Percentiles rank a stretch among this genome's conserved stretches.
phyloP scores from a whole-genome alignment of 2,888 invertebrate genomes.

The Baronia brevicornis region DNA sequence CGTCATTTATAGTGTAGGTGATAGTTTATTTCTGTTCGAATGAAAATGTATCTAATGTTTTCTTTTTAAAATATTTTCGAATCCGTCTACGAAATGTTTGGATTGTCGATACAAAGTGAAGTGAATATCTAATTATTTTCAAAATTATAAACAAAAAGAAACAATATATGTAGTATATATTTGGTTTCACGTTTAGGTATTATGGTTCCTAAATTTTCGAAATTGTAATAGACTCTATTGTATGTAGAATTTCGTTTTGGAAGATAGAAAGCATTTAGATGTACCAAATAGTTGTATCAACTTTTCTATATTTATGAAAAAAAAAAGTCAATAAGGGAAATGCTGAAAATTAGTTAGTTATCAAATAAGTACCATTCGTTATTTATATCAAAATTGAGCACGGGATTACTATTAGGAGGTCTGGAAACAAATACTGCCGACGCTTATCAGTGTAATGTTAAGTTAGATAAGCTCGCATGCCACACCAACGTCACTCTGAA shows the following conservation, averaged over 20 bases:
- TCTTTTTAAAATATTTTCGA: constrained; percentile 63
- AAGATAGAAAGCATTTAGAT: constrained; percentile 68
- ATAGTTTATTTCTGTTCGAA: constrained; percentile 65
- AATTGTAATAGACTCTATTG: constrained; percentile 75
- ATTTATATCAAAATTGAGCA: constrained; percentile 64
- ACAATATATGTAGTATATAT: constrained; percentile 60
- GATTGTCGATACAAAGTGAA: constrained; percentile 58
- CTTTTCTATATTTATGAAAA: constrained; percentile 69
- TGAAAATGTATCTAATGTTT: constrained; percentile 51
- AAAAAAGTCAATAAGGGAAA: constrained; percentile 63
- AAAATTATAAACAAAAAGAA: constrained; percentile 63
- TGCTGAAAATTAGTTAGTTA: constrained; percentile 67
- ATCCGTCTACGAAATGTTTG: constrained; percentile 72
- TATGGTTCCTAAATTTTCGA: constrained; percentile 77
- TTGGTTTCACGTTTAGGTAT: constrained; percentile 74
- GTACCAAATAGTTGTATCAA: constrained; percentile 74
- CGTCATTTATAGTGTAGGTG: constrained; percentile 55
- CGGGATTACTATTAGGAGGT: constrained; percentile 70
- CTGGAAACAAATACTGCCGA: constrained; percentile 66
- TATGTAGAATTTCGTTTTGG: constrained; percentile 71
- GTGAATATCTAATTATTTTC: constrained; percentile 67
- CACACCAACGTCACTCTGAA: constrained; percentile 28
- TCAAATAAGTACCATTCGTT: constrained; percentile 65
- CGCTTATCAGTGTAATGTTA: constrained; percentile 53
- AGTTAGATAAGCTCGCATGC: constrained; percentile 49